Conservation (phyloP, 2,797 vertebrate genomes). For the Erethizon dorsatum region DNA sequence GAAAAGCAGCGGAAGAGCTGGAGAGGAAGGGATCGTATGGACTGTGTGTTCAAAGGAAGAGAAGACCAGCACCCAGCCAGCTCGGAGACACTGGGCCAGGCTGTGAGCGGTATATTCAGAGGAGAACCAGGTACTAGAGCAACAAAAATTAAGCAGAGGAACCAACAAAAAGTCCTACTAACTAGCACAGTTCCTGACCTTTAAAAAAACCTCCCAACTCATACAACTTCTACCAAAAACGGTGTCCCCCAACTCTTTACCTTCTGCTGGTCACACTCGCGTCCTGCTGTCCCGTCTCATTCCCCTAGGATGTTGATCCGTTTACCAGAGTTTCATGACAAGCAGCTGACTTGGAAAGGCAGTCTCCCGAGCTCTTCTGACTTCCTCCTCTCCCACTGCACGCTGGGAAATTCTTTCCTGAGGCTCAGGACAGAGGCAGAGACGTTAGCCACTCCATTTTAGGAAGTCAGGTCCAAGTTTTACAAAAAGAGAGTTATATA, state of each 20-base stretch:
- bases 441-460: neutral
- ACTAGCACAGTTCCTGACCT: neutral
- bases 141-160: neutral
- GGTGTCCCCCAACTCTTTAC: neutral
- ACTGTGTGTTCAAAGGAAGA: neutral
- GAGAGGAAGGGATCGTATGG: accelerated
- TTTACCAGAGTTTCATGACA: neutral
- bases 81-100: neutral
- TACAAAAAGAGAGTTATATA: neutral
- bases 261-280: neutral
- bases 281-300: neutral
- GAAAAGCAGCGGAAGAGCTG: neutral
- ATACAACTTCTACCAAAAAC: neutral
- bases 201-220: neutral
- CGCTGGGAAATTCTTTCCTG: neutral
- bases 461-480: neutral
- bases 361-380: neutral
- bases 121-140: neutral
- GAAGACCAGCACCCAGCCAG: neutral
- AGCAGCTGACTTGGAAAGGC: neutral
- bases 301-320: neutral
- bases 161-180: neutral
- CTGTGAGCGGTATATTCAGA: neutral
- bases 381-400: neutral
- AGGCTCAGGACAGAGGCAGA: neutral